A percentile compares a stretch with the other conserved stretches of the same genome.
These are phyloP conservation scores for Molothrus aeneus DNA, from an alignment of 2,797 vertebrate species.

Conservation along the genomic window DNA sequence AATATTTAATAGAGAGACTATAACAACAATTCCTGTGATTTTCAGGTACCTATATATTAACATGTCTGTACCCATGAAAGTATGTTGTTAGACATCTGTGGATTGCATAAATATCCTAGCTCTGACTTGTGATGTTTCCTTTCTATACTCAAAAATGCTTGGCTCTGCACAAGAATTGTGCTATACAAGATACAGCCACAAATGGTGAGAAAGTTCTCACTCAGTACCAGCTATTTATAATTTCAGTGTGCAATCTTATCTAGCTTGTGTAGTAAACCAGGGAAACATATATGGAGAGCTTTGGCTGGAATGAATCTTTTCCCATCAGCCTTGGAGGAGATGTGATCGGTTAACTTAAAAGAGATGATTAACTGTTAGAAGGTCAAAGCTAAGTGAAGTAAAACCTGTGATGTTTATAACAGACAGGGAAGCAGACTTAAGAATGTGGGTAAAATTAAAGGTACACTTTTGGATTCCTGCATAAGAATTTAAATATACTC, in stretches of 20 bases:
- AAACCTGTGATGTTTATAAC: not conserved
- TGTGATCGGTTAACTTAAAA: not conserved
- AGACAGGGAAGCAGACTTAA: not conserved
- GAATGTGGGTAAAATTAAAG: not conserved
- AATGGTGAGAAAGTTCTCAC: not conserved
- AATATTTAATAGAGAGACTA: not conserved
- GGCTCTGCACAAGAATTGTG: not conserved
- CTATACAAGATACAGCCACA: not conserved
- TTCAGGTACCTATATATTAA: not conserved
- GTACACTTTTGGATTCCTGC: not conserved
- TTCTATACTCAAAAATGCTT: not conserved
- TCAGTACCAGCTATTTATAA: not conserved
- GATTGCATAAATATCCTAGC: not conserved
- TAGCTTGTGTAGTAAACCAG: not conserved
- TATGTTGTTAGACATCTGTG: not conserved
- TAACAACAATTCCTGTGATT: not conserved
- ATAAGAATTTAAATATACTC: not conserved
- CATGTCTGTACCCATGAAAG: not conserved
- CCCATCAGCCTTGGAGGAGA: not conserved
- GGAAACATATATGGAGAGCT: not conserved
- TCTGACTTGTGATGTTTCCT: not conserved
- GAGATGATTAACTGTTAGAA: not conserved
- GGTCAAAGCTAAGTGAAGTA: not conserved
- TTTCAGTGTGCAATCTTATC: not conserved
- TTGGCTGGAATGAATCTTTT: not conserved